phyloP scores from a whole-genome alignment of 1,140 invertebrate genomes.

The Thaumatotibia leucotreta region DNA sequence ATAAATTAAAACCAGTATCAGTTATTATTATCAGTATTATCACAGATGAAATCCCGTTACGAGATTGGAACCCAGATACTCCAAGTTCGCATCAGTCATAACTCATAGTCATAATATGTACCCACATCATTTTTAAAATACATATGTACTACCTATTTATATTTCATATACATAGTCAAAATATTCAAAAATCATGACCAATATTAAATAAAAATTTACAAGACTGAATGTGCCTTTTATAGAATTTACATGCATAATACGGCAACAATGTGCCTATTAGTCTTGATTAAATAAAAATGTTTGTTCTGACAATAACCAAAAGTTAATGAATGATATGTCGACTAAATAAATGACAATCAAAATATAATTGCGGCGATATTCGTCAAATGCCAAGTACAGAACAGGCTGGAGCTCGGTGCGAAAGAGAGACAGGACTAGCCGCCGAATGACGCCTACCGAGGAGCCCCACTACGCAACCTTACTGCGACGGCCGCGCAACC shows the following conservation, averaged over 20 bases:
- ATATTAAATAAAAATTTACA: too few species aligned
- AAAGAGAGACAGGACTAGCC: conserved; percentile 67
- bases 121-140: too few species aligned
- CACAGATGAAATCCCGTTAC: too few species aligned
- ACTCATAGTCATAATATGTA: too few species aligned
- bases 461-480: conserved; percentile 73
- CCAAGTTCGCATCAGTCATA: too few species aligned
- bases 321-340: background rate
- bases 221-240: background rate
- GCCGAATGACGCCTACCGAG: conserved; percentile 67
- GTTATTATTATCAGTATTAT: too few species aligned
- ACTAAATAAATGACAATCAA: conserved; percentile 5
- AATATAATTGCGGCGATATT: conserved; percentile 37
- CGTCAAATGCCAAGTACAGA: conserved; percentile 62
- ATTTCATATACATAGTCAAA: too few species aligned
- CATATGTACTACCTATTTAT: too few species aligned
- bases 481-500: conserved; percentile 72
- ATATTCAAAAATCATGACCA: too few species aligned
- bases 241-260: background rate
- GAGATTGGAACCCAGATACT: too few species aligned
- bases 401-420: conserved; percentile 57
- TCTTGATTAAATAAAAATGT: background rate
- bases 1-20: too few species aligned
- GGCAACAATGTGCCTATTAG: background rate
- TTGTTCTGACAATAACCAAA: background rate